Evolutionary conservation across 2,888 invertebrate species (phyloP), one percentile per base, ranked within the genome.

Genomic region (Drosophila pseudotalamancana): DNA sequence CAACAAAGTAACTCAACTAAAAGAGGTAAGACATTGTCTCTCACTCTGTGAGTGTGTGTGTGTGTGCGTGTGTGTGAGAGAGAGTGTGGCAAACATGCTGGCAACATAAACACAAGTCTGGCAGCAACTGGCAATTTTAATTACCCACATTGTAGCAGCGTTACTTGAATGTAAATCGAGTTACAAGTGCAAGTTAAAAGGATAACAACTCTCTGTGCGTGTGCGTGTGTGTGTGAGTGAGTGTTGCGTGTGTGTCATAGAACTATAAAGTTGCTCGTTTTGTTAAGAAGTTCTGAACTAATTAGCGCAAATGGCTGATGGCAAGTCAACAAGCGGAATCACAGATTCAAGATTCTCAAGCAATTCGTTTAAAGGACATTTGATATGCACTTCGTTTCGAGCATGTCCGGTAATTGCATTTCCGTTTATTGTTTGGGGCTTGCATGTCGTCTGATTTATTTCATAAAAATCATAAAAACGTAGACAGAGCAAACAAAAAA

Each of bases 111-210:
- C 56, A 78, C 56, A 75, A 65, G 45, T 55, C 45, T 49, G 45
- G 45, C 55, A 64, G 49, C 65, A 55, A 25, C 50, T 43, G 60
- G 65, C 82, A 82, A 62, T 75, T 87, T 85, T 86, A 83, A 86
- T 85, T 87, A 87, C 85, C 87, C 85, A 75, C 81, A 87, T 85
- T 74, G 69, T 67, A 65, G 66, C 42, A 31, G 39, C 43, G 40
- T 48, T 63, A 37, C 60, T 59, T 48, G 48, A 66, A 68, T 68
- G 73, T 64, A 77, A 77, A 77, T 65, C 73, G 43, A 66, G 56
- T 60, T 56, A 60, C 63, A 62, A 71, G 55, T 66, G 49, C 46
- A 18, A 18, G 32, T 50, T 50, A 43, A 56, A 68, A 53, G 64
- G 32, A 61, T 51, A 56, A 48, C 48, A 48, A 35, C 14, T 6